Evolutionary conservation across 2,888 invertebrate species (phyloP), one percentile per base, ranked within the genome.

Genomic region (Ochlodes sylvanus): DNA sequence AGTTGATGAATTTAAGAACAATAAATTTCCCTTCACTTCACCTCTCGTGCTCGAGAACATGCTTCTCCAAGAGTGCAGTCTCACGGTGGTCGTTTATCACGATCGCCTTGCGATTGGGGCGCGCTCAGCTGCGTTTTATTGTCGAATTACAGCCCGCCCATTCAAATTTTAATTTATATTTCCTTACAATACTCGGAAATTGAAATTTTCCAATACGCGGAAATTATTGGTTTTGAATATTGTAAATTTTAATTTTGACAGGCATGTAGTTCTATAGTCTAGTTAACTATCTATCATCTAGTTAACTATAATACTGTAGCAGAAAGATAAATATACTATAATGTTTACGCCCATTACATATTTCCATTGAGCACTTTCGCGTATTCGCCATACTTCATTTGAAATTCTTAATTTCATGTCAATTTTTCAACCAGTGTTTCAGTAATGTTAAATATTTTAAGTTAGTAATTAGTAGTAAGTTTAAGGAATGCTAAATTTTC

Each of bases 121-220:
- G 88, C 84, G 89, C 79, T 88, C 91, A 92, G 92, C 92, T 92
- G 93, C 89, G 90, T 91, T 92, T 92, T 91, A 92, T 91, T 90
- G 90, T 86, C 85, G 88, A 89, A 90, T 89, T 88, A 89, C 87
- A 82, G 79, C 79, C 61, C 55, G 80, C 87, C 87, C 84, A 85
- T 91, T 86, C 86, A 82, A 88, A 92, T 91, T 92, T 90, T 88
- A 92, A 92, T 79, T 79, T 77, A 78, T 77, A 77, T 77, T 76
- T 77, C 73, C 75, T 76, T 77, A 77, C 78, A 79, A 79, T 77
- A 79, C 79, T 76, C 75, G 71, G 72, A 80, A 85, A 85, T 85
- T 85, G 81, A 75, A 82, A 72, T 74, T 72, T 71, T 70, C 65
- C 63, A 56, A 69, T 75, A 38, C 19, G 34, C 10, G 9, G 0